These are phyloP conservation scores for Struthidea cinerea DNA, from an alignment of 2,113 vertebrate species.

Conservation along the genomic window DNA sequence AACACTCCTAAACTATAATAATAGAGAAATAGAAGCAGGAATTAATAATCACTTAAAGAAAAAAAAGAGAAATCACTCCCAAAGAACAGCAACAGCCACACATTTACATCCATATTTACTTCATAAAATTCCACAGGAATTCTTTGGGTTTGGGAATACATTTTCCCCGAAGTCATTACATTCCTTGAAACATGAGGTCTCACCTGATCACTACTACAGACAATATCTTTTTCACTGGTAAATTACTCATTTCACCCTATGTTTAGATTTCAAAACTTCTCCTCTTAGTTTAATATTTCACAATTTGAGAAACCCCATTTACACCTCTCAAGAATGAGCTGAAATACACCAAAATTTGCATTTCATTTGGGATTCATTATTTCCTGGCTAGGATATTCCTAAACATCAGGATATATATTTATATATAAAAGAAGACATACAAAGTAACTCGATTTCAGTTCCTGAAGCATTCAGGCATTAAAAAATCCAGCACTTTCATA, in stretches of 20 bases:
- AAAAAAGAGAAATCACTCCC: background rate
- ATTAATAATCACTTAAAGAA: background rate
- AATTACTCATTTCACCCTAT: background rate
- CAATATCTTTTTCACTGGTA: background rate
- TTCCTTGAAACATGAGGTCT: background rate
- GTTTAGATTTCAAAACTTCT: background rate
- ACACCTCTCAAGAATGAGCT: background rate
- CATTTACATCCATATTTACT: background rate
- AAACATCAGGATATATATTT: background rate
- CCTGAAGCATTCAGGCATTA: background rate
- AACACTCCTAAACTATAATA: background rate
- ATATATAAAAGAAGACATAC: background rate
- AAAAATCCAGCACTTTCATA: background rate
- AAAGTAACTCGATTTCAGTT: background rate
- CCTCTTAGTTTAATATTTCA: constrained; percentile 4
- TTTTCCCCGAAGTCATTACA: background rate
- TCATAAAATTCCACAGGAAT: background rate
- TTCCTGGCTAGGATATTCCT: background rate
- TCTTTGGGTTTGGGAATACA: background rate
- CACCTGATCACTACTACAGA: background rate
- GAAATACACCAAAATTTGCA: background rate
- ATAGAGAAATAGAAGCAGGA: background rate
- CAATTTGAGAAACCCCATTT: background rate
- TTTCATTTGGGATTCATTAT: background rate
- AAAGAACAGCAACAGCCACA: background rate